Base-by-base conservation (phyloP, 2,797 vertebrate genomes). In the Schizopygopsis malacanthus region DNA sequence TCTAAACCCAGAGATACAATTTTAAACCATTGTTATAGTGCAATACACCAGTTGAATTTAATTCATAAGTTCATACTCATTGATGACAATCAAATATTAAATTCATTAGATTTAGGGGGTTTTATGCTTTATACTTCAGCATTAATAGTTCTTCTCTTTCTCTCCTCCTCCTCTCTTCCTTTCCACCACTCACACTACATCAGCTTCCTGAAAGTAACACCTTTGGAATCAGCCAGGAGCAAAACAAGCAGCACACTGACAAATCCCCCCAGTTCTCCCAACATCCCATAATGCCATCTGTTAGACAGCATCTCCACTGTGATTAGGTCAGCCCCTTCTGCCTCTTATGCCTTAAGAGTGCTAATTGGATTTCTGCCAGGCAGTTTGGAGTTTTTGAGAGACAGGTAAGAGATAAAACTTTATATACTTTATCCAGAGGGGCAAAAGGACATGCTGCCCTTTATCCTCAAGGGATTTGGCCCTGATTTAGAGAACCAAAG, bases 321-420 rank as follows among this genome's bases (percentile, higher is more conserved):
- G 87, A 89, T 90, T 88, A 87, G 87, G 87, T 89, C 59, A 79
- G 76, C 73, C 89, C 88, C 83, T 77, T 69, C 87, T 82, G 83
- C 87, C 76, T 84, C 72, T 50, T 47, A 69, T 85, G 39, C 87
- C 79, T 76, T 73, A 81, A 77, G 85, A 85, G 72, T 43, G 71
- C 77, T 79, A 50, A 41, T 76, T 85, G 81, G 85, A 87, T 88
- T 86, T 82, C 59, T 47, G 71, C 82, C 72, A 69, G 61, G 78
- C 16, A 72, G 83, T 72, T 73, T 89, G 81, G 67, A 82, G 79
- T 84, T 84, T 88, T 87, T 84, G 72, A 73, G 69, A 85, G 77
- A 39, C 81, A 87, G 86, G 73, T 83, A 85, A 75, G 25, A 71
- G 43, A 86, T 56, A 81, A 87, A 87, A 83, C 83, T 85, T 75